Percentiles rank a stretch among this genome's conserved stretches.
Evolutionary conservation across 23 tunicate species (phyloP).

Genomic region (Corella eumyota): DNA sequence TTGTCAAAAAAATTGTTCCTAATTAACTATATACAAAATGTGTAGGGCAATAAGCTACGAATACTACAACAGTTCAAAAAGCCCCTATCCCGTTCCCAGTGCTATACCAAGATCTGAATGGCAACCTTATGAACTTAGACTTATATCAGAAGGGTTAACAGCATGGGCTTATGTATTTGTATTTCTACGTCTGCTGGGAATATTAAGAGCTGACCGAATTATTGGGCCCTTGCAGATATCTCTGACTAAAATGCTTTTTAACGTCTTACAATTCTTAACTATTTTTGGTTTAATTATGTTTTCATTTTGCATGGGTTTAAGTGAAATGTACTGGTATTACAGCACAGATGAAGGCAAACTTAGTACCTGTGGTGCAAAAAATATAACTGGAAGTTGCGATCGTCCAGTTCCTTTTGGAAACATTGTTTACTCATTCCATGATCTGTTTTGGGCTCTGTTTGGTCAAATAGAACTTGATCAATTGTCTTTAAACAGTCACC

Average conservation of each 20-base stretch:
- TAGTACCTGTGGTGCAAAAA: neutral
- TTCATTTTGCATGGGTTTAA: slow-evolving; percentile 74
- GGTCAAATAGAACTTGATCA: slow-evolving; percentile 37
- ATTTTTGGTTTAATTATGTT: slow-evolving; percentile 46
- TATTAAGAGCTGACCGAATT: slow-evolving; percentile 21
- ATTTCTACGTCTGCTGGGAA: slow-evolving; percentile 38
- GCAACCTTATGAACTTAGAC: slow-evolving; percentile 33
- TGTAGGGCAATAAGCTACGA: too few relatives aligned
- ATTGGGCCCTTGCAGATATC: slow-evolving; percentile 84
- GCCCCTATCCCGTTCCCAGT: too few relatives aligned
- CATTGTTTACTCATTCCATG: slow-evolving; percentile 14
- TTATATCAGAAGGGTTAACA: slow-evolving; percentile 33
- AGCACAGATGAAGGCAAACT: slow-evolving; percentile 49
- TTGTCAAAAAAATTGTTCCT: too few relatives aligned
- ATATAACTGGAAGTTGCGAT: neutral
- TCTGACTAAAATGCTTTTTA: slow-evolving; percentile 57
- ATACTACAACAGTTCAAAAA: too few relatives aligned
- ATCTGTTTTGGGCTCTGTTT: slow-evolving; percentile 69
- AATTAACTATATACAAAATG: too few relatives aligned
- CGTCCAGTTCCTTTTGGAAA: slow-evolving; percentile 7
- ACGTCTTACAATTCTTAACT: slow-evolving; percentile 55
- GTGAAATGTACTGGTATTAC: slow-evolving; percentile 70
- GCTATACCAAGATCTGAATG: slow-evolving; percentile 43
- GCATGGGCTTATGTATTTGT: slow-evolving; percentile 66
- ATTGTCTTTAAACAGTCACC: slow-evolving; percentile 14